These are phyloP conservation scores for Oreotrochilus melanogaster DNA, from an alignment of 2,113 vertebrate species.

Conservation along the genomic window DNA sequence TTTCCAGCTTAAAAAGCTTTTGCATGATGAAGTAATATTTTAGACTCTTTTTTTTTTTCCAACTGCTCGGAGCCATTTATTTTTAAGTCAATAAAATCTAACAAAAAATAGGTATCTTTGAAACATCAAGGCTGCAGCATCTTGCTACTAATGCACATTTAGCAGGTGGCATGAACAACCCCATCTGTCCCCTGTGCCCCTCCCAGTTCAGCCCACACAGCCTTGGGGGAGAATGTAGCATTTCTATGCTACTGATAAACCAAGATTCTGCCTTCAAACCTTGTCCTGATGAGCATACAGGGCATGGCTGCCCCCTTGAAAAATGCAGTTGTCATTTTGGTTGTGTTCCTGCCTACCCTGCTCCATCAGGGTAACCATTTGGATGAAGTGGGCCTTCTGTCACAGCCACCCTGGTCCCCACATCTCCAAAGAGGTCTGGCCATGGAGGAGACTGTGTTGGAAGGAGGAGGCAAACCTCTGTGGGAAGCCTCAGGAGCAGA, in stretches of 20 bases:
- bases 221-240: background rate
- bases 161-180: background rate
- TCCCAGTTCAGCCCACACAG: fast-evolving
- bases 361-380: background rate
- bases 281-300: background rate
- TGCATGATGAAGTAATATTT: background rate
- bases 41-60: background rate
- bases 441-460: no score
- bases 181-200: fast-evolving
- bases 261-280: background rate
- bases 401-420: background rate
- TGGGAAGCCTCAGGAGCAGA: background rate
- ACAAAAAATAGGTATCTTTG: background rate
- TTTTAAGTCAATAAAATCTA: background rate
- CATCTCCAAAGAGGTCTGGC: background rate
- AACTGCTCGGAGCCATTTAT: background rate
- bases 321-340: fast-evolving
- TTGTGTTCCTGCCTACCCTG: background rate
- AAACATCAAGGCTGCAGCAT: background rate
- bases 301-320: background rate
- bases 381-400: background rate
- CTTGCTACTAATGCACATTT: background rate
- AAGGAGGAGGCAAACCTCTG: fast-evolving
- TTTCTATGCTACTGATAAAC: background rate
- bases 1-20: background rate